A percentile compares a stretch with the other conserved stretches of the same genome.
phyloP scores from a whole-genome alignment of 2,797 vertebrate genomes.

The Huso huso region DNA sequence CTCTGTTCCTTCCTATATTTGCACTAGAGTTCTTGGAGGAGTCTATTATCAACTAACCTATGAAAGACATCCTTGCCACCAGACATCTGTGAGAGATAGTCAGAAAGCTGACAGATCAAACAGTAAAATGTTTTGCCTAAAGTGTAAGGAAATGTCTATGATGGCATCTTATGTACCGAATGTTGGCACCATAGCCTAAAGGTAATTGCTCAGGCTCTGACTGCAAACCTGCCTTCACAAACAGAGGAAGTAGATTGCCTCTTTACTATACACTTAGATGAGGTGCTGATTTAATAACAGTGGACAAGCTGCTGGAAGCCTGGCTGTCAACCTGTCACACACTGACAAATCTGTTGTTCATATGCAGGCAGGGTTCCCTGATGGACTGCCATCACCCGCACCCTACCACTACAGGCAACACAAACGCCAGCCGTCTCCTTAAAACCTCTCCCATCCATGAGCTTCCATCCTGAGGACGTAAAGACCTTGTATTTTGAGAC shows the following conservation, averaged over 20 bases:
- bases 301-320: slow-evolving; percentile 92
- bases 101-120: background rate
- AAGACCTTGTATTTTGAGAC: slow-evolving; percentile 13
- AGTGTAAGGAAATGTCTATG: background rate
- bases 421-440: background rate
- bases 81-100: background rate
- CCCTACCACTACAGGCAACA: slow-evolving; percentile 41
- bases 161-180: background rate
- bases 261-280: slow-evolving; percentile 63
- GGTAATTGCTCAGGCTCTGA: slow-evolving; percentile 41
- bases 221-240: slow-evolving; percentile 53
- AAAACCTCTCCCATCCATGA: background rate
- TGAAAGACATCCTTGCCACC: slow-evolving; percentile 1
- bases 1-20: background rate
- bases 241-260: slow-evolving; percentile 66
- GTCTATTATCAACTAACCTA: slow-evolving; percentile 2
- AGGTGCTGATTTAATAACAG: slow-evolving; percentile 82
- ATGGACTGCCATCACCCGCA: slow-evolving; percentile 52
- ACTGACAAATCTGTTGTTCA: slow-evolving; percentile 92
- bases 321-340: slow-evolving; percentile 90
- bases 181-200: slow-evolving; percentile 55
- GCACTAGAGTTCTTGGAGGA: background rate
- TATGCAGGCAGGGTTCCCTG: slow-evolving; percentile 74
- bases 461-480: slow-evolving; percentile 16
- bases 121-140: slow-evolving; percentile 2